Percentiles rank a stretch among this genome's conserved stretches.
Conservation (phyloP, 2,113 vertebrate genomes). For the Patagioenas fasciata region DNA sequence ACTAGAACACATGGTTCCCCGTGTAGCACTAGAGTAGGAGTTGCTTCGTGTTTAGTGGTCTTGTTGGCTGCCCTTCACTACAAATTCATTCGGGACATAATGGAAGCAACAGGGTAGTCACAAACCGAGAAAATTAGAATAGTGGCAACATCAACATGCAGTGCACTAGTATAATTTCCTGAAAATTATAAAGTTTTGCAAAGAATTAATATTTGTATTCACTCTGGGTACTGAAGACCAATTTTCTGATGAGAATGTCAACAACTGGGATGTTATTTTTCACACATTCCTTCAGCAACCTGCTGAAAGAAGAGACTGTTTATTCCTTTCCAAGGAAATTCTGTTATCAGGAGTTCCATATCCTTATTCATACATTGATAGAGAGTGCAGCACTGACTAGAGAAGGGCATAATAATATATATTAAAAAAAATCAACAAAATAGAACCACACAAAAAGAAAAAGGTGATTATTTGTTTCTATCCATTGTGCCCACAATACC, state of each 20-base stretch:
- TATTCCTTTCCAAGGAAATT: background rate
- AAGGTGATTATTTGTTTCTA: background rate
- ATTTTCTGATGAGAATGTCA: constrained; percentile 16
- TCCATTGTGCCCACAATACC: background rate
- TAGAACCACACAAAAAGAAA: background rate
- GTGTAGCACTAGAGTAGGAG: background rate
- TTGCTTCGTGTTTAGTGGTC: background rate
- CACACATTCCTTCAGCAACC: background rate
- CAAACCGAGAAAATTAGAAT: background rate
- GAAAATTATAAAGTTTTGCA: constrained; percentile 8
- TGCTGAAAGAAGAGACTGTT: background rate
- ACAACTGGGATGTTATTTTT: background rate
- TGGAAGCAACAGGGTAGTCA: background rate
- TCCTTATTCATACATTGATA: background rate
- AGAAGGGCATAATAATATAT: background rate
- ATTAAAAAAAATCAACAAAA: background rate
- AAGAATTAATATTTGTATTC: constrained; percentile 7
- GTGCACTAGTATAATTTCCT: background rate
- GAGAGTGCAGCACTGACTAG: background rate
- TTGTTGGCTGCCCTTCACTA: background rate
- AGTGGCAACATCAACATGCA: background rate
- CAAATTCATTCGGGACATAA: background rate
- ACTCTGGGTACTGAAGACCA: background rate
- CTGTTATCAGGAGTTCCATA: background rate
- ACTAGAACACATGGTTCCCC: background rate